These are phyloP conservation scores for Pollenia amentaria DNA, from an alignment of 2,888 invertebrate species.

Conservation along the genomic window DNA sequence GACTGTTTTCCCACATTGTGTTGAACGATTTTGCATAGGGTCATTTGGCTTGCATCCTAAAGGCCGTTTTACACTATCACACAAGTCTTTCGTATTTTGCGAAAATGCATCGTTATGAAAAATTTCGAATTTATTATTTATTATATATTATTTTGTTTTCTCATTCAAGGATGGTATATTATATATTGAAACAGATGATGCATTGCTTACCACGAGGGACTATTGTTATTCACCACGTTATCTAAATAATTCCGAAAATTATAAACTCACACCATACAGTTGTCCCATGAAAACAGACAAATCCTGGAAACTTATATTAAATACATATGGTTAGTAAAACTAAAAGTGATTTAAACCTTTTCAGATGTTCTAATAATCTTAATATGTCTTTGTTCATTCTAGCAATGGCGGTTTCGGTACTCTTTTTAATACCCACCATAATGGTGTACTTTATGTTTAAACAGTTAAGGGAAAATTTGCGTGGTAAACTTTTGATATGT, in stretches of 20 bases:
- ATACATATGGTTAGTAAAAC: conserved; percentile 58
- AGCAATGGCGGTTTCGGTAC: conserved; percentile 89
- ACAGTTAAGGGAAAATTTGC: conserved; percentile 87
- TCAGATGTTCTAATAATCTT: background rate
- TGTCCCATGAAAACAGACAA: conserved; percentile 57
- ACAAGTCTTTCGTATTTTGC: no score
- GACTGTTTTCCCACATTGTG: no score
- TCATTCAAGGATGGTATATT: conserved; percentile 49
- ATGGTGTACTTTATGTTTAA: conserved; percentile 89
- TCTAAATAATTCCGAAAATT: background rate
- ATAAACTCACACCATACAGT: conserved; percentile 70
- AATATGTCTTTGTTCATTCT: conserved; percentile 57
- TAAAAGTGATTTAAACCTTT: background rate
- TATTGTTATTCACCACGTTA: conserved; percentile 72
- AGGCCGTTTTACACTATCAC: no score
- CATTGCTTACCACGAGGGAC: conserved; percentile 37
- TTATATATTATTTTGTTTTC: no score
- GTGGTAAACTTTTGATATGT: conserved; percentile 90
- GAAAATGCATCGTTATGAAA: no score
- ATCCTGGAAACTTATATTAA: conserved; percentile 30
- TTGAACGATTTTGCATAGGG: no score
- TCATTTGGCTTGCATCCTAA: no score
- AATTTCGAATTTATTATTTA: no score
- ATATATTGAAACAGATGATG: conserved; percentile 15
- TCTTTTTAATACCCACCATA: conserved; percentile 89